Conservation (phyloP, 2,888 invertebrate species). For the Tanypteryx hageni region DNA sequence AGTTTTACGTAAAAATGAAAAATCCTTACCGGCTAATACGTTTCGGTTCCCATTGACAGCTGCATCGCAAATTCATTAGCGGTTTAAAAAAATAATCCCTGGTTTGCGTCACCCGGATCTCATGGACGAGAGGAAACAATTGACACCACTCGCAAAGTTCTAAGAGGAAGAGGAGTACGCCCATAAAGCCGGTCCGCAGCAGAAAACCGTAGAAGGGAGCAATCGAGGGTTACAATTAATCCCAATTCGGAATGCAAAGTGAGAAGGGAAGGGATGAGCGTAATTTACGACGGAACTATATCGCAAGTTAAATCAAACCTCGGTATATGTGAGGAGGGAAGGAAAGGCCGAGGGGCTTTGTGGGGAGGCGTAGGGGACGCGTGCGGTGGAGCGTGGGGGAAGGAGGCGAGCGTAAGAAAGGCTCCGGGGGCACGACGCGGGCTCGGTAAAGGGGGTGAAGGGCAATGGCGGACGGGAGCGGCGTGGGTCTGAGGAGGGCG, state of each 20-base stretch:
- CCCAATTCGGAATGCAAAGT: conserved; percentile 16
- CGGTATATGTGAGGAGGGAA: not conserved
- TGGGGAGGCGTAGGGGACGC: not conserved
- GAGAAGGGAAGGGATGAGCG: not conserved
- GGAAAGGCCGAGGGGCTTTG: not conserved
- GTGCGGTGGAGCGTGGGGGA: not conserved
- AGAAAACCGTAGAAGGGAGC: not conserved
- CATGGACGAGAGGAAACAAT: not conserved
- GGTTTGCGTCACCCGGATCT: too few relatives aligned
- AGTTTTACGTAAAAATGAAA: too few relatives aligned
- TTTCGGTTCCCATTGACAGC: too few relatives aligned
- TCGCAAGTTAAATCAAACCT: not conserved
- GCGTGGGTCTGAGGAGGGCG: not conserved
- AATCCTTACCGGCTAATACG: too few relatives aligned
- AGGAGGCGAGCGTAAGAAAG: not conserved
- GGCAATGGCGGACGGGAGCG: not conserved
- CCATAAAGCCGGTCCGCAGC: not conserved
- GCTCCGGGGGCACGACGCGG: not conserved
- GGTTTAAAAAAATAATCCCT: too few relatives aligned
- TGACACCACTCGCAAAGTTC: not conserved
- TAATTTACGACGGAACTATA: not conserved
- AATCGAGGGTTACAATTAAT: conserved; percentile 6
- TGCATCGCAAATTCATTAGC: too few relatives aligned
- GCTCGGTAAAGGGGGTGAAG: not conserved
- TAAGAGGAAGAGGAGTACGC: not conserved